phyloP scores from a whole-genome alignment of 2,113 vertebrate genomes.

The Cyanoderma ruficeps region DNA sequence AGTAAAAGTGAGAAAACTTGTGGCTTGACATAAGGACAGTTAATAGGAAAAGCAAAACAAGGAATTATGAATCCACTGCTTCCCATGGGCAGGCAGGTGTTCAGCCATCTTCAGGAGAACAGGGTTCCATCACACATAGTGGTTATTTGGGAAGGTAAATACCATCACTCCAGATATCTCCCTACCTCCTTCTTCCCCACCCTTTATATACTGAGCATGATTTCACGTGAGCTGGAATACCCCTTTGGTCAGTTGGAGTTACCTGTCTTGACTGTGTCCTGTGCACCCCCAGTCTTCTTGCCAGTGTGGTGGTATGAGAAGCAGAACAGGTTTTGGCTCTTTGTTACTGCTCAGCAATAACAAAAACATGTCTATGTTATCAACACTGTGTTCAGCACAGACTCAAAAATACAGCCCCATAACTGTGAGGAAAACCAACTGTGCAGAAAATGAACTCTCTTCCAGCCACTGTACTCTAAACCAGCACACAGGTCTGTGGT shows the following conservation, averaged over 20 bases:
- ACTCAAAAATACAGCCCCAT: background rate
- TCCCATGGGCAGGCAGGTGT: background rate
- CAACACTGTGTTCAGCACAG: background rate
- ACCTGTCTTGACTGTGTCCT: background rate
- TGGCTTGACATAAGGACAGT: background rate
- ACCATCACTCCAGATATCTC: background rate
- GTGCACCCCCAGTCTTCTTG: rapidly evolving
- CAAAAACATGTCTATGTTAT: background rate
- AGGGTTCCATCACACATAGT: background rate
- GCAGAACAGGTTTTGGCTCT: background rate
- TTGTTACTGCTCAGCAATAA: background rate
- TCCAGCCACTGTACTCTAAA: background rate
- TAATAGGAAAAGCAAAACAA: background rate
- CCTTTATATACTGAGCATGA: background rate
- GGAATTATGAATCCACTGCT: background rate
- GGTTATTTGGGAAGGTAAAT: background rate
- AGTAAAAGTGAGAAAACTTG: background rate
- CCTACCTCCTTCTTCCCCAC: background rate
- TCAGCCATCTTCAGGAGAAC: background rate
- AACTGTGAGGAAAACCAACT: background rate
- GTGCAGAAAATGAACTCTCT: background rate
- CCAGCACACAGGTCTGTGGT: background rate
- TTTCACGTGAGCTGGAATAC: background rate
- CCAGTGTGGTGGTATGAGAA: background rate
- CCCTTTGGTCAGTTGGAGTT: background rate